phyloP scores from a whole-genome alignment of 1,140 invertebrate species.

The Nasonia vitripennis region DNA sequence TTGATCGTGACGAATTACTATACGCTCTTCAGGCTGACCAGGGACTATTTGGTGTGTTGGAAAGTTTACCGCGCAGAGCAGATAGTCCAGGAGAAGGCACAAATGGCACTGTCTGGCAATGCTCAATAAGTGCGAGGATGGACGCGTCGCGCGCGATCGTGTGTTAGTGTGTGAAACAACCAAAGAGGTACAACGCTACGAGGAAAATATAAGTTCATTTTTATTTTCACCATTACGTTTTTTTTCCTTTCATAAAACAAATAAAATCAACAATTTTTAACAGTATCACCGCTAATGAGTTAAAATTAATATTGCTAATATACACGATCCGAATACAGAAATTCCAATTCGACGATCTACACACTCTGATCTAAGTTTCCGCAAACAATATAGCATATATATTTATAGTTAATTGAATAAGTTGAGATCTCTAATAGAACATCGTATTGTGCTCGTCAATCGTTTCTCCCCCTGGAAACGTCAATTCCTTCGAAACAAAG shows the following conservation, averaged over 20 bases:
- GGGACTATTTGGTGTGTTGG: conserved; percentile 90
- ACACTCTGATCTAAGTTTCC: neutral
- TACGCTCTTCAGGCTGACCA: conserved; percentile 90
- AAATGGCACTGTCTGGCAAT: conserved; percentile 48
- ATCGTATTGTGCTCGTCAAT: conserved; percentile 24
- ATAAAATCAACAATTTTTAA: conserved; percentile 25
- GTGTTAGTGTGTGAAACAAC: conserved; percentile 14
- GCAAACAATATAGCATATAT: neutral
- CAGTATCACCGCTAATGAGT: neutral
- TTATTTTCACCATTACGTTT: conserved; percentile 32
- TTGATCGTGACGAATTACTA: conserved; percentile 94
- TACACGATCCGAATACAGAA: conserved; percentile 12
- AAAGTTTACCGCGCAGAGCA: conserved; percentile 87
- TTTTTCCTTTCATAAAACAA: conserved; percentile 50
- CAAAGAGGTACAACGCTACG: conserved; percentile 43
- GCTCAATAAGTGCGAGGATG: conserved; percentile 25
- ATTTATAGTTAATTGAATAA: conserved; percentile 8
- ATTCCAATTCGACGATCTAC: conserved; percentile 22
- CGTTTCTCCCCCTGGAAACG: conserved; percentile 25
- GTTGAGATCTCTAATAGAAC: conserved; percentile 18
- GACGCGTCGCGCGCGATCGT: neutral
- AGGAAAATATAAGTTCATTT: conserved; percentile 50
- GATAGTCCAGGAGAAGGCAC: conserved; percentile 78
- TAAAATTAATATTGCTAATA: conserved; percentile 17
- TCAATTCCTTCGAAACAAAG: conserved; percentile 44